Evolutionary conservation across 2,113 vertebrate species (phyloP), one percentile per base, ranked within the genome.

Genomic region (Crotophaga sulcirostris): DNA sequence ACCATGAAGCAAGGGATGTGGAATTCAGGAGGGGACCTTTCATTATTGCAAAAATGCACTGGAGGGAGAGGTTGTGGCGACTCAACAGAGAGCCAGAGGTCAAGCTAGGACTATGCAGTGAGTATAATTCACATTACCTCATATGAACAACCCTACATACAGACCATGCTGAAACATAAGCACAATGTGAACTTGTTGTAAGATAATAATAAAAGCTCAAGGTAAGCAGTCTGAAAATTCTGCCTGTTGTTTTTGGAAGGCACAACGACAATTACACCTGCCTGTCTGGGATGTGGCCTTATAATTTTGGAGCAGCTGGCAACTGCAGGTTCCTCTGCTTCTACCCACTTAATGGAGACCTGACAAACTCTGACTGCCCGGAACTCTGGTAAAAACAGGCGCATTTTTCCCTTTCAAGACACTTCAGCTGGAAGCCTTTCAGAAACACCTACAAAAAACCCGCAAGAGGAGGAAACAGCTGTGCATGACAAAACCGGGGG

Each of bases 381-480:
- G 25, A 93, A 11, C 7, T 6, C 64, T 58, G n/a, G 25, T 85
- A 45, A 78, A 75, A 82, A 16, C 14, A 16, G 2, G 3, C 21
- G 1, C 28, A 18, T 33, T 67, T 66, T 66, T 62, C n/a, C 38
- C 18, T 74, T 62, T 67, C 19, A 18, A 24, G 12, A n/a, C 11
- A 7, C 49, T 66, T 16, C 55, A n/a, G 15, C 34, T 17, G 17
- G 10, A 81, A 49, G 73, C 25, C 17, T 21, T 13, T 8, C 28
- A 52, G 10, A 51, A 64, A 45, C 24, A 60, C 6, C 15, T 11
- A 42, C 6, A 6, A 73, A 63, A 60, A 18, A 4, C 40, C 4
- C 13, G 1, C 31, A 3, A 42, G 28, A 21, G 1, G 1, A 54
- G 20, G 17, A 29, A 77, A 40, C 6, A 16, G 17, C 0, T 5